Evolutionary conservation across 2,797 vertebrate species (phyloP).

Genomic region (Megalops cyprinoides): DNA sequence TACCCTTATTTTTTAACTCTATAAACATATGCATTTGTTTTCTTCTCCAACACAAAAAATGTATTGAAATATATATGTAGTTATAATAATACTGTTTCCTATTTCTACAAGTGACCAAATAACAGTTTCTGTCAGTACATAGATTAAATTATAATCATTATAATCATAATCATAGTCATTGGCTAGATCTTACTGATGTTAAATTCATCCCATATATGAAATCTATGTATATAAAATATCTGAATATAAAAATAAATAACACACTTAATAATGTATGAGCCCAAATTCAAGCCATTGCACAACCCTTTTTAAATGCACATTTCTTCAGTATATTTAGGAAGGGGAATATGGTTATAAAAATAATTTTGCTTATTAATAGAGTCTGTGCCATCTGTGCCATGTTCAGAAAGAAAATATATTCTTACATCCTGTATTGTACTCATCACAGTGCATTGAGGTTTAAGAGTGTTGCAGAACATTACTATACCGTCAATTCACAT

Average conservation of each 20-base stretch:
- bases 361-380: constrained; percentile 1
- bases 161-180: constrained; percentile 65
- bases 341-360: constrained; percentile 16
- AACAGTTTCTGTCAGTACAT: constrained; percentile 55
- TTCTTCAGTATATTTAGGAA: constrained; percentile 1
- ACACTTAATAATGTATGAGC: constrained; percentile 68
- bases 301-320: constrained; percentile 66
- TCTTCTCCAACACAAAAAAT: constrained; percentile 54
- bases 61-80: constrained; percentile 43
- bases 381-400: constrained; percentile 17
- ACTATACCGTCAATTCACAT: constrained; percentile 34
- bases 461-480: constrained; percentile 56
- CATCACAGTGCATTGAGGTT: constrained; percentile 72
- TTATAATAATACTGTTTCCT: constrained; percentile 47
- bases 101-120: constrained; percentile 73
- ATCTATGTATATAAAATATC: constrained; percentile 73
- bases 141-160: constrained; percentile 54
- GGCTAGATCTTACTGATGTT: constrained; percentile 67
- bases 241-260: constrained; percentile 82
- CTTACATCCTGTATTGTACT: constrained; percentile 30
- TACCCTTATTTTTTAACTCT: constrained; percentile 64
- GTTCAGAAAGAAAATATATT: constrained; percentile 24
- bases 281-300: constrained; percentile 74
- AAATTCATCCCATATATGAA: constrained; percentile 43
- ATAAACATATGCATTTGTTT: constrained; percentile 66